phyloP scores from a whole-genome alignment of 2,888 invertebrate species.

The Mamestra brassicae region DNA sequence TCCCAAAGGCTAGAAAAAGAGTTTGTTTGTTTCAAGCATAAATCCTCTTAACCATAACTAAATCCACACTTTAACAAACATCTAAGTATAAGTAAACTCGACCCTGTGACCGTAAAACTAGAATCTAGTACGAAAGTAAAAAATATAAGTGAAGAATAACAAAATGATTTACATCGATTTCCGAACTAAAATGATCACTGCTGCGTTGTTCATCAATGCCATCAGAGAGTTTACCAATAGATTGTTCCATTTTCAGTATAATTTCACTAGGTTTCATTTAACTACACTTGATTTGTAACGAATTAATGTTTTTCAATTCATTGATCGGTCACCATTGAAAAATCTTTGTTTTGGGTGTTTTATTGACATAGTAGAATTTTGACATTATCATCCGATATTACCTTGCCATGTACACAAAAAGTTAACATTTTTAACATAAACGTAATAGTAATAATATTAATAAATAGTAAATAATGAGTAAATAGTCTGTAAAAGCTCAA shows the following conservation, averaged over 20 bases:
- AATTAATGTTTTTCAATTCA: not conserved
- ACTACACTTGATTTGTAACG: not conserved
- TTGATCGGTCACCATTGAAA: slow-evolving; percentile 2
- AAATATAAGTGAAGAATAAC: not conserved
- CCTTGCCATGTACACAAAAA: not conserved
- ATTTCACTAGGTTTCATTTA: slow-evolving; percentile 22
- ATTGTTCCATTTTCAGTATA: slow-evolving; percentile 32
- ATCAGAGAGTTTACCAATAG: not conserved
- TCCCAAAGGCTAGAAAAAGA: slow-evolving; percentile 51
- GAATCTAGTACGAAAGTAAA: slow-evolving; percentile 2
- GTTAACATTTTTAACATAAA: not conserved
- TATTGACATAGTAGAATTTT: slow-evolving; percentile 55
- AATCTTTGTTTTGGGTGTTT: not conserved
- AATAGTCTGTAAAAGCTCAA: no score
- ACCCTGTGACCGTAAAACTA: not conserved
- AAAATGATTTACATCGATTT: slow-evolving; percentile 51
- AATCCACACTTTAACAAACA: not conserved
- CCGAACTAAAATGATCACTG: slow-evolving; percentile 3
- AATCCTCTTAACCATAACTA: not conserved
- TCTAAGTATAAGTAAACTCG: not conserved
- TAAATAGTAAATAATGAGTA: no score
- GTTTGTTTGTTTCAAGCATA: not conserved
- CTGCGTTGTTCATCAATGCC: slow-evolving; percentile 1
- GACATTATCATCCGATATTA: slow-evolving; percentile 18
- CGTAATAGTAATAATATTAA: no score